These are phyloP conservation scores for Protula sp. DNA, from an alignment of 2,888 invertebrate genomes.

Conservation along the genomic window DNA sequence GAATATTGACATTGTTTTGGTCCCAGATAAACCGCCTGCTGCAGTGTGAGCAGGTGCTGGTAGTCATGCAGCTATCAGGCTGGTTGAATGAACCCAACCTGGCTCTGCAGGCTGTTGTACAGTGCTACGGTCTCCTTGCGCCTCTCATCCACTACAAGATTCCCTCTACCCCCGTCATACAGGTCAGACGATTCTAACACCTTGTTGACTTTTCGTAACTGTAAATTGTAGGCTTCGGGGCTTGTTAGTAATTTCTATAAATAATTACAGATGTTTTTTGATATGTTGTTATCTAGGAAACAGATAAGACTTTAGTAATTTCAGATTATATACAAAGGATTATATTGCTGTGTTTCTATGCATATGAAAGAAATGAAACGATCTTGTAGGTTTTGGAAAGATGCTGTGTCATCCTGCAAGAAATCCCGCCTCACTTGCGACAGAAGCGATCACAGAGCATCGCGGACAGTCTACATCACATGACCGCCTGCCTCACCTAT, in stretches of 20 bases:
- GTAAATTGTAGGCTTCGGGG: no score
- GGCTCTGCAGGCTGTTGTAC: constrained; percentile 49
- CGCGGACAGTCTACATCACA: constrained; percentile 50
- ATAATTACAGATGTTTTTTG: no score
- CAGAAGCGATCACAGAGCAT: constrained; percentile 40
- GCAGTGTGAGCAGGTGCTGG: constrained; percentile 50
- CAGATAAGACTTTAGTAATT: no score
- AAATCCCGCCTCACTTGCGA: constrained; percentile 42
- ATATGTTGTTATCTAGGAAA: no score
- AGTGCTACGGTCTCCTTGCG: constrained; percentile 51
- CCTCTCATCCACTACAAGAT: constrained; percentile 51
- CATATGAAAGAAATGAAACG: no score
- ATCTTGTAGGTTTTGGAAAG: constrained; percentile 41
- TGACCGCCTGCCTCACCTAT: constrained; percentile 51
- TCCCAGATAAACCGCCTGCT: constrained; percentile 41
- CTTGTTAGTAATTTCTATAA: no score
- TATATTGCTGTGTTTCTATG: no score
- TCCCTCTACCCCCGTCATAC: constrained; percentile 43
- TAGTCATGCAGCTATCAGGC: constrained; percentile 49
- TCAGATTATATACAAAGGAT: no score
- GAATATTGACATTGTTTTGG: no score
- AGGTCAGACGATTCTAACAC: constrained; percentile 32
- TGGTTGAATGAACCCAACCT: constrained; percentile 51
- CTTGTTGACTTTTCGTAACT: no score
- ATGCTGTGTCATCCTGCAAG: constrained; percentile 47